Conservation (phyloP, 2,113 vertebrate species). For the Daboia siamensis region DNA sequence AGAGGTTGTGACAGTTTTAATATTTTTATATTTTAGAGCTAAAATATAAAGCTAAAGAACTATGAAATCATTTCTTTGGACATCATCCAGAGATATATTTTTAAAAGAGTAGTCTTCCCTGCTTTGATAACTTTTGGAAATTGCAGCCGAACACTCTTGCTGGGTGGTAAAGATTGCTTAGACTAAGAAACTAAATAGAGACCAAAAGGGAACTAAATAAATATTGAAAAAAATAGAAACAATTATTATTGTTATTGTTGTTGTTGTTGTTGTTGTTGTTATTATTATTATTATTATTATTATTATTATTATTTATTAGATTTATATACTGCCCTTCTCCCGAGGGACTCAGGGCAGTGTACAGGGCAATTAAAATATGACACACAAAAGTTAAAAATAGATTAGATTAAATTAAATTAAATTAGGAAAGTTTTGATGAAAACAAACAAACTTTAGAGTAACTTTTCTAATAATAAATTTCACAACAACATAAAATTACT, state of each 20-base stretch:
- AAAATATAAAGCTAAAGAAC: background rate
- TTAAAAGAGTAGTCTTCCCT: background rate
- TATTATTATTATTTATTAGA: no score
- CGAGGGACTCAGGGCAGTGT: no score
- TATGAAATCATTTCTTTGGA: background rate
- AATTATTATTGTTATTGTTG: background rate
- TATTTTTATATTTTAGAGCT: background rate
- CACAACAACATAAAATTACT: background rate
- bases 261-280: no score
- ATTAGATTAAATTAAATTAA: no score
- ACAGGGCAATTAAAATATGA: no score
- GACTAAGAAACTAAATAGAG: background rate
- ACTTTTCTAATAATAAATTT: conserved; percentile 4
- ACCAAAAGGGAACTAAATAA: background rate
- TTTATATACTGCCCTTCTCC: no score
- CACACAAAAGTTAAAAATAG: no score
- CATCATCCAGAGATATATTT: background rate
- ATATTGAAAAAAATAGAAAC: background rate
- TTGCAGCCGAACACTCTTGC: background rate
- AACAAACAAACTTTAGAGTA: background rate
- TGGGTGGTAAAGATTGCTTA: background rate
- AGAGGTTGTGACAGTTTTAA: background rate
- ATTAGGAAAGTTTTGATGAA: background rate
- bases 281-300: no score
- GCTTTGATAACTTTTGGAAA: background rate